These are phyloP conservation scores for Caenorhabditis sp. DNA, from an alignment of 2,888 invertebrate genomes.

Conservation along the genomic window DNA sequence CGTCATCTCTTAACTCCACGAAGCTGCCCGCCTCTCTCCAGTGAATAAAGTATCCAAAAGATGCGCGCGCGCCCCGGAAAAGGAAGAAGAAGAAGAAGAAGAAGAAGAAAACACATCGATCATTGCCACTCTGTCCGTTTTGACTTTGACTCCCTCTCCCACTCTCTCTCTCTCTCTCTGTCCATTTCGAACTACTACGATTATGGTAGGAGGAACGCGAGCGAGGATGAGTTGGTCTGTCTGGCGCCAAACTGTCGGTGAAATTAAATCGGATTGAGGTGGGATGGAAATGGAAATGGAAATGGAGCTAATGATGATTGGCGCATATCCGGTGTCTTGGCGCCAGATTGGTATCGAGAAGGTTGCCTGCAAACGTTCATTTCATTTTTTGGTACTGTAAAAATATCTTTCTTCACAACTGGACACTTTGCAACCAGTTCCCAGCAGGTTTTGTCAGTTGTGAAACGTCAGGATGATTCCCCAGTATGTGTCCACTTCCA, in stretches of 20 bases:
- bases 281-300: background rate
- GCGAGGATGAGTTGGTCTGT: conserved; percentile 30
- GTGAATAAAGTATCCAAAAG: conserved; percentile 24
- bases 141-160: background rate
- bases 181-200: background rate
- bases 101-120: conserved; percentile 55
- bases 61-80: conserved; percentile 1
- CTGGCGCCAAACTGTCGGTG: background rate
- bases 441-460: background rate
- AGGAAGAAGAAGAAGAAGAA: conserved; percentile 6
- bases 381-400: too few species aligned
- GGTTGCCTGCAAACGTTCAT: background rate
- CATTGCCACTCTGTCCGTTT: conserved; percentile 30
- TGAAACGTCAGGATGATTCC: conserved; percentile 1
- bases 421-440: too few species aligned
- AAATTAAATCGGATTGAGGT: too few species aligned
- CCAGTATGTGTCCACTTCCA: too few species aligned
- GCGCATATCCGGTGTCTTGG: conserved; percentile 14
- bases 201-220: background rate
- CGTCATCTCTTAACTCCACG: conserved; percentile 4
- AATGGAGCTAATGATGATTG: background rate
- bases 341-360: conserved; percentile 15
- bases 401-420: background rate
- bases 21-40: conserved; percentile 1
- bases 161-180: background rate